Base-by-base conservation (phyloP, 2,888 invertebrate species). In the Diplazon laetatorius region DNA sequence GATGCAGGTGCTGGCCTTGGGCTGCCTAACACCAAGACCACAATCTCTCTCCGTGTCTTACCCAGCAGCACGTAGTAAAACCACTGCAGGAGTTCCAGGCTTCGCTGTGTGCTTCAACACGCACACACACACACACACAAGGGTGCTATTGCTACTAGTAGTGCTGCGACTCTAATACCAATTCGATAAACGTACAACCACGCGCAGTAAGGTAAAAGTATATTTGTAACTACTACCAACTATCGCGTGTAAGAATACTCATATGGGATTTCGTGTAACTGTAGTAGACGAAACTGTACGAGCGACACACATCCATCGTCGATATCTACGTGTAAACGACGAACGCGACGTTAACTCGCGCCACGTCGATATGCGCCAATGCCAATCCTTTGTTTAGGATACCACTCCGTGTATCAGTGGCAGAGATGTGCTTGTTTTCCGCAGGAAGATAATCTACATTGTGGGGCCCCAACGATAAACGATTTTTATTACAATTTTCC, bases 1-100 rank as follows among this genome's bases (percentile, higher is more conserved):
- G 86, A 87, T 86, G 89, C 87, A 89, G 89, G 89, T 89, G 89
- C 88, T 89, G 87, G 89, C 89, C 89, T 89, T 89, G 89, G 87
- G 87, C 87, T 85, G 86, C 85, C 88, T 88, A 87, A 86, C 88
- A 88, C 85, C 86, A 81, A 86, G 85, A 85, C 84, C 86, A 88
- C 89, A 87, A 88, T 89, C 44, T 62, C n/a, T 42, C 65, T 68
- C 59, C 16, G 68, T 80, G 73, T 59, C 50, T 76, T 74, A 74
- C 60, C 63, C 71, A 70, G 52, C 70, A 63, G 68, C 77, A 59
- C 57, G 63, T 78, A 74, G 69, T 78, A 74, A 74, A 78, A 78
- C 70, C 30, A 30, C 70, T 74, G 60, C 65, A 78, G 60, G n/a
- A 70, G 65, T 2, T 30, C 4, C 30, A 30, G 30, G 6, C 30